These are phyloP conservation scores for Propithecus coquereli DNA, from an alignment of 2,113 vertebrate genomes.

Conservation along the genomic window DNA sequence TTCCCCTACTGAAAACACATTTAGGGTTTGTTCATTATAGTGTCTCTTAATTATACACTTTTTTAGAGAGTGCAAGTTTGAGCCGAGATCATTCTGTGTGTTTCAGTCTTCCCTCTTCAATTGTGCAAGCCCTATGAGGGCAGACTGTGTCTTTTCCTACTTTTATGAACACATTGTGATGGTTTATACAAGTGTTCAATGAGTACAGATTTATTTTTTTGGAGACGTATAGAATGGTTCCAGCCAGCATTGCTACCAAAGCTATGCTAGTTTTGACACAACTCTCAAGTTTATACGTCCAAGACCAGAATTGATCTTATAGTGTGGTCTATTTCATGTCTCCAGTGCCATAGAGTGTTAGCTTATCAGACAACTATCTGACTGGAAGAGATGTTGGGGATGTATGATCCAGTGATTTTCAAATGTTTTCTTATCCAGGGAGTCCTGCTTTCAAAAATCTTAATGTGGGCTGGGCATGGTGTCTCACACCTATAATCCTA, in stretches of 20 bases:
- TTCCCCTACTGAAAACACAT: not conserved
- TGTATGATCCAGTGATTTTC: not conserved
- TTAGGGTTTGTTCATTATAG: not conserved
- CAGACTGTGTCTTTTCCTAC: not conserved
- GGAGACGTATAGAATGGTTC: not conserved
- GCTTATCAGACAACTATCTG: not conserved
- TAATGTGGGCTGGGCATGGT: not conserved
- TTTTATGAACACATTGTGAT: not conserved
- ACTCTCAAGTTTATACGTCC: not conserved
- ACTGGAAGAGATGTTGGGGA: not conserved
- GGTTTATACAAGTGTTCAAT: not conserved
- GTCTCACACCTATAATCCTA: too few relatives aligned
- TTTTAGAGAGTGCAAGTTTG: not conserved
- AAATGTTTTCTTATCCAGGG: not conserved
- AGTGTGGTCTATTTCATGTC: not conserved
- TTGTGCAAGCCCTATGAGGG: not conserved
- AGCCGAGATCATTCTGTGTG: not conserved
- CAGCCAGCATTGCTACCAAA: not conserved
- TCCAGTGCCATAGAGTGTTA: not conserved
- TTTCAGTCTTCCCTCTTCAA: not conserved
- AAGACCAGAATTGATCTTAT: not conserved
- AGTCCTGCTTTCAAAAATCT: not conserved
- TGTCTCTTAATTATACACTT: not conserved
- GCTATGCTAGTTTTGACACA: not conserved
- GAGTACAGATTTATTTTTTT: not conserved